Percentiles rank a stretch among this genome's conserved stretches.
phyloP scores from a whole-genome alignment of 2,797 vertebrate genomes.

The Oceanodroma leucorhoa region DNA sequence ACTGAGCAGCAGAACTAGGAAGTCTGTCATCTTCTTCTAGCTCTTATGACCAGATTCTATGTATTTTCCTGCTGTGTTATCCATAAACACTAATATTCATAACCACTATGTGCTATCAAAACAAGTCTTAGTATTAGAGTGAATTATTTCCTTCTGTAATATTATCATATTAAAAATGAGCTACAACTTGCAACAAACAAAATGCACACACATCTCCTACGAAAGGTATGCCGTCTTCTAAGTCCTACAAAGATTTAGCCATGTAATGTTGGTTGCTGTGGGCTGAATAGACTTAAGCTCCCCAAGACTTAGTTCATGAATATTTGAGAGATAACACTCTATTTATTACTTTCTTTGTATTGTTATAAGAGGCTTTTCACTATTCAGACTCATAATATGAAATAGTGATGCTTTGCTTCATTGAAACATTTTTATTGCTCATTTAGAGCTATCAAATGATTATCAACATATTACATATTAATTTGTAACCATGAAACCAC shows the following conservation, averaged over 20 bases:
- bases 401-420: neutral
- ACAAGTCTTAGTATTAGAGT: neutral
- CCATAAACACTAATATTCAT: neutral
- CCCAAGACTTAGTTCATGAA: neutral
- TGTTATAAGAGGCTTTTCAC: neutral
- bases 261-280: neutral
- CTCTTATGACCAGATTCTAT: neutral
- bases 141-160: neutral
- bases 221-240: neutral
- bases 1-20: neutral
- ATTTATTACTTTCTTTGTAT: conserved; percentile 17
- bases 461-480: neutral
- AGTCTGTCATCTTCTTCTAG: neutral
- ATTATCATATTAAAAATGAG: conserved; percentile 20
- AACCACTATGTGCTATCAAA: neutral
- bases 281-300: neutral
- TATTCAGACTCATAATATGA: neutral
- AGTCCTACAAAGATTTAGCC: neutral
- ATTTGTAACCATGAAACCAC: neutral
- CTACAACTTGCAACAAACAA: neutral
- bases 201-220: neutral
- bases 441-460: neutral
- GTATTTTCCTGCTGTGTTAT: neutral
- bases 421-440: neutral
- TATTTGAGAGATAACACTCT: conserved; percentile 4